Base-by-base conservation (phyloP, 1,140 invertebrate species). In the Zaprionus vittiger region DNA sequence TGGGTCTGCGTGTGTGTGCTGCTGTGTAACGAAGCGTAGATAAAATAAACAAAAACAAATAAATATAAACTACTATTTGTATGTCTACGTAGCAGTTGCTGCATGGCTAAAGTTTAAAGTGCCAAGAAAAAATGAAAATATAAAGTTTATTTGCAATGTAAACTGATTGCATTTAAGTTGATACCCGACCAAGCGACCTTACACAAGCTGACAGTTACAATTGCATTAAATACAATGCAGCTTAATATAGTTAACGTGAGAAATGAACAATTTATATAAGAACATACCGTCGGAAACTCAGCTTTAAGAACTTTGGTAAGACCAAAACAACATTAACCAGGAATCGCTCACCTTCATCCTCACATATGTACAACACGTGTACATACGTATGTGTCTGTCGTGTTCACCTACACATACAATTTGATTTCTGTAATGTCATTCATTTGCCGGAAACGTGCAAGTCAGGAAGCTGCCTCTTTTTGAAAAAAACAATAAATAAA, bases 31-130 rank as follows among this genome's bases (percentile, higher is more conserved):
- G 84, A 89, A 89, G 84, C 84, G 83, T 77, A 84, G 74, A 89
- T 89, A 89, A 89, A 89, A 89, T 89, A 89, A 89, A 89, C 83
- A 87, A 89, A 83, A 73, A 78, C 84, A 83, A 82, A 89, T 89
- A 87, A 89, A 86, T 69, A 83, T 83, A 69, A 77, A 77, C 47
- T 56, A 55, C 62, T 62, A 20, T 47, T 9, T 62, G 41, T 56
- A 20, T 52, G 31, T 63, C 15, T 63, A 49, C 20, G 44, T 26
- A 63, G 26, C 14, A 55, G 49, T 24, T 75, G 80, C 66, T 83
- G 77, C 67, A 54, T 61, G 61, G 77, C 80, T 60, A 81, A 87
- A 89, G 81, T 84, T 87, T 87, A 89, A 87, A 87, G 84, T 89
- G 81, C 84, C 75, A 86, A 87, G 83, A 77, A 87, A 87, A 80